Evolutionary conservation across 2,888 invertebrate species (phyloP).

Genomic region (Eurytoma californica): DNA sequence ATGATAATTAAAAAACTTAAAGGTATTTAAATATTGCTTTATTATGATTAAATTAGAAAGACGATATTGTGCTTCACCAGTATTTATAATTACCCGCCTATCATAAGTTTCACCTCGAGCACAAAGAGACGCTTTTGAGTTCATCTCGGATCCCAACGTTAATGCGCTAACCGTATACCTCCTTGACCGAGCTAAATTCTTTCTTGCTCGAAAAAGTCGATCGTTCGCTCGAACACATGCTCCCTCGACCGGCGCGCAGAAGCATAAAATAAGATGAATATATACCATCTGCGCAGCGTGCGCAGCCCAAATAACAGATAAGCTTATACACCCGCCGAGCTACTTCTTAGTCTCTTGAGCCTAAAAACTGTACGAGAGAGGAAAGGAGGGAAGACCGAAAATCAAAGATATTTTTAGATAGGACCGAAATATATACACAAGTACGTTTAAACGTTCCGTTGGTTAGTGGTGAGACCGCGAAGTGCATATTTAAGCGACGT

Average conservation of each 20-base stretch:
- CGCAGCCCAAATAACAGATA: neutral
- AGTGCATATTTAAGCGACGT: slow-evolving; percentile 19
- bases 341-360: neutral
- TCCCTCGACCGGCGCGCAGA: neutral
- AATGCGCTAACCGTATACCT: too few species aligned
- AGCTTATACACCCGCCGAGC: neutral
- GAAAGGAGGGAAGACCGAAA: slow-evolving; percentile 21
- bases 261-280: slow-evolving; percentile 2
- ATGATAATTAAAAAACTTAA: too few species aligned
- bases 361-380: slow-evolving; percentile 6
- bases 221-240: slow-evolving; percentile 27
- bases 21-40: too few species aligned
- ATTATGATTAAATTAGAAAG: too few species aligned
- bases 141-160: too few species aligned
- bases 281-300: neutral
- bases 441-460: neutral
- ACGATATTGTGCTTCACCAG: too few species aligned
- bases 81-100: too few species aligned
- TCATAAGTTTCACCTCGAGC: too few species aligned
- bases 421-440: slow-evolving; percentile 41
- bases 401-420: slow-evolving; percentile 47
- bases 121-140: too few species aligned
- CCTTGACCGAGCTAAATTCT: too few species aligned
- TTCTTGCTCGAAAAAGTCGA: neutral
- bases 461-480: neutral